Percentiles rank a stretch among this genome's conserved stretches.
Conservation (phyloP, 2,888 invertebrate genomes). For the Hydriomena furcata region DNA sequence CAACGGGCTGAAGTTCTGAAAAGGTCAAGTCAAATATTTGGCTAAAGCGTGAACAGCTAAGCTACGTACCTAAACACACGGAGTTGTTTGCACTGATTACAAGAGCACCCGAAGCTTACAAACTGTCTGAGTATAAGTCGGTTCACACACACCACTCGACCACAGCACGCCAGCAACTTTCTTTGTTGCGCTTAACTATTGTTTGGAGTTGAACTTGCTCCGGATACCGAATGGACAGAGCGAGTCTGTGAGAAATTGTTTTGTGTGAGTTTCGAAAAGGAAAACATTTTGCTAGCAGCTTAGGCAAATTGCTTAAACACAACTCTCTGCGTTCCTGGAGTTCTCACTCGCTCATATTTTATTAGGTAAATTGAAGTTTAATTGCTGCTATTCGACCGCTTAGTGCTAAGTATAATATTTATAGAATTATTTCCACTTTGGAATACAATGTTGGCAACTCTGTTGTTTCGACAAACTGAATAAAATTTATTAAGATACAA, state of each 20-base stretch:
- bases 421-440: conserved; percentile 21
- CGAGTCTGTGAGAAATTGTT: conserved; percentile 74
- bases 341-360: conserved; percentile 62
- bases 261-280: conserved; percentile 77
- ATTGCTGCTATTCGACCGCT: conserved; percentile 43
- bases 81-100: conserved; percentile 53
- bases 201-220: conserved; percentile 74
- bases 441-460: neutral
- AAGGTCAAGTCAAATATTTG: conserved; percentile 46
- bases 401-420: conserved; percentile 22
- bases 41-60: conserved; percentile 36
- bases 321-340: conserved; percentile 42
- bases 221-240: conserved; percentile 73
- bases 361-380: conserved; percentile 65
- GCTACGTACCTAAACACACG: conserved; percentile 31
- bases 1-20: conserved; percentile 30
- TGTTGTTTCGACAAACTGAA: too few species aligned
- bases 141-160: conserved; percentile 57
- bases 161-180: conserved; percentile 64
- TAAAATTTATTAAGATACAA: too few species aligned
- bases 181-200: conserved; percentile 76
- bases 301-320: conserved; percentile 71
- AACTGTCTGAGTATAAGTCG: conserved; percentile 50
- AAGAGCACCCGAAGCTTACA: conserved; percentile 47
- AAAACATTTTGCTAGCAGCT: conserved; percentile 78